Evolutionary conservation across 2,113 vertebrate species (phyloP).

Genomic region (Microtus montanus): DNA sequence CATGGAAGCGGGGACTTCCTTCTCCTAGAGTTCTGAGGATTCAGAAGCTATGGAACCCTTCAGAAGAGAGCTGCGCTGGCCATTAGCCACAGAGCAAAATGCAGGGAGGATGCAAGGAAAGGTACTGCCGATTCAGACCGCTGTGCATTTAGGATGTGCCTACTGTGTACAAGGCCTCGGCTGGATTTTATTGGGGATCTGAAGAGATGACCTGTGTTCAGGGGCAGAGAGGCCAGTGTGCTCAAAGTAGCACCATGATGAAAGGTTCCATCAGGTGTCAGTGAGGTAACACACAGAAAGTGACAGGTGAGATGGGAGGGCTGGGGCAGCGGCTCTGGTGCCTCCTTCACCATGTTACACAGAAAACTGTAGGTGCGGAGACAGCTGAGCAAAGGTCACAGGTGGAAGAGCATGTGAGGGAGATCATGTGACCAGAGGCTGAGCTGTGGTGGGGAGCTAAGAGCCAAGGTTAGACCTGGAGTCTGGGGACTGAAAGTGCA

Average conservation of each 20-base stretch:
- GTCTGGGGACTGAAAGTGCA: rapidly evolving
- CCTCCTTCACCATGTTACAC: not conserved
- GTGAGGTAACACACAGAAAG: not conserved
- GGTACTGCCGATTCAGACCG: not conserved
- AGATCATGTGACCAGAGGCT: not conserved
- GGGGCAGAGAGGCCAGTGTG: not conserved
- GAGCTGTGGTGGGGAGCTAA: rapidly evolving
- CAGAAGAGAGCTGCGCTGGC: no score
- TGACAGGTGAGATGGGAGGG: not conserved
- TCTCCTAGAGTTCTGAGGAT: not conserved
- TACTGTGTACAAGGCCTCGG: not conserved
- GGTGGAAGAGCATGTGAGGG: not conserved
- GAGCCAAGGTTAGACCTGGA: not conserved
- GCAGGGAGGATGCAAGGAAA: not conserved
- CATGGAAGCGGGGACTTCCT: not conserved
- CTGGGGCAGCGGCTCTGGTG: not conserved
- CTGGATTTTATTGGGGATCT: not conserved
- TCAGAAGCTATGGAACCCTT: not conserved
- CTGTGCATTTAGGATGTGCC: rapidly evolving
- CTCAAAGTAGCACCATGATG: no score
- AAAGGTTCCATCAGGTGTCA: not conserved
- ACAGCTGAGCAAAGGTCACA: not conserved
- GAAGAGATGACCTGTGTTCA: not conserved
- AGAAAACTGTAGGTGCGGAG: no score
- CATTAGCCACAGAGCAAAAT: not conserved